Conservation (phyloP, 1,140 invertebrate species). For the Leptestheria dahalacensis region DNA sequence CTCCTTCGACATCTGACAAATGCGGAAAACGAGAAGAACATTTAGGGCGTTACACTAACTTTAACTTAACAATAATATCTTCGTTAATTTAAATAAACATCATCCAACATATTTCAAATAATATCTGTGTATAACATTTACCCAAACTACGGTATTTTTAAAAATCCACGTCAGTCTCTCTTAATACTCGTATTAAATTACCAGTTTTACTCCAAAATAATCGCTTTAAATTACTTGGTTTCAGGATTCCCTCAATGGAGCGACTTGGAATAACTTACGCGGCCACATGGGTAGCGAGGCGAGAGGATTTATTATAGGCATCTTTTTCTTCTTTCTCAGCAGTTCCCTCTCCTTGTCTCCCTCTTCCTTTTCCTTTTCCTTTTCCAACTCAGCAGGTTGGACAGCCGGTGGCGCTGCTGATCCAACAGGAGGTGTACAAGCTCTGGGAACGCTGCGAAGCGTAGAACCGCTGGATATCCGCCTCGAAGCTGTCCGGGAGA, state of each 20-base stretch:
- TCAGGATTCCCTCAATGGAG: too few relatives aligned
- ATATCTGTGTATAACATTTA: too few relatives aligned
- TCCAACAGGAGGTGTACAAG: neutral
- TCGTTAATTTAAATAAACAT: too few relatives aligned
- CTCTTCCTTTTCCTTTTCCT: constrained; percentile 22
- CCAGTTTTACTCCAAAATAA: too few relatives aligned
- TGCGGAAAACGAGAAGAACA: too few relatives aligned
- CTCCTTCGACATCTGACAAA: constrained; percentile 13
- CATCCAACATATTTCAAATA: too few relatives aligned
- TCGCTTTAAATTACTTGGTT: too few relatives aligned
- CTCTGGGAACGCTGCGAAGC: constrained; percentile 18
- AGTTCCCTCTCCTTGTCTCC: constrained; percentile 24
- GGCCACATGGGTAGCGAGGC: constrained; percentile 75
- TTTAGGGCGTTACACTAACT: too few relatives aligned
- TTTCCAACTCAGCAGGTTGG: constrained; percentile 21
- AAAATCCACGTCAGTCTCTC: too few relatives aligned
- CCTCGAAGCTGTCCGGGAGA: constrained; percentile 23
- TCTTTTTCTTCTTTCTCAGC: constrained; percentile 42
- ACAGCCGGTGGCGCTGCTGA: constrained; percentile 5
- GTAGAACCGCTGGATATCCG: constrained; percentile 25
- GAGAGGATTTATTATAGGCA: constrained; percentile 80
- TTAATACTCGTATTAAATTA: too few relatives aligned
- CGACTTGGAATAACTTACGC: constrained; percentile 37
- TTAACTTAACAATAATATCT: too few relatives aligned
- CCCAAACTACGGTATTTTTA: too few relatives aligned